These are phyloP conservation scores for Isurus oxyrinchus DNA, from an alignment of 2,113 vertebrate species.

Conservation along the genomic window DNA sequence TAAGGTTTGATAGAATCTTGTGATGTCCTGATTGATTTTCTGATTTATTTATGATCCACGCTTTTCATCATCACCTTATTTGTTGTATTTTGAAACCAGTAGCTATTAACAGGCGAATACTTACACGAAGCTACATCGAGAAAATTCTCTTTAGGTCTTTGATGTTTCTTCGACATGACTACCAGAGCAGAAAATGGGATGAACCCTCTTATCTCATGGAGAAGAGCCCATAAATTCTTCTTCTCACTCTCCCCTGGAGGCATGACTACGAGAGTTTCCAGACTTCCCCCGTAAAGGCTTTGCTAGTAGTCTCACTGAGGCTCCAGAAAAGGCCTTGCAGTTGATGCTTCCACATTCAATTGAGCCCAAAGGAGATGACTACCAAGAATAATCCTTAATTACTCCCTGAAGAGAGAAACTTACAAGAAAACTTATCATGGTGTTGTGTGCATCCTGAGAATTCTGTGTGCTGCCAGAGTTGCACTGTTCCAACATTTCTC, in stretches of 20 bases:
- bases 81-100: neutral
- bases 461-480: neutral
- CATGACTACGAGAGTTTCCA: no score
- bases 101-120: neutral
- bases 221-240: neutral
- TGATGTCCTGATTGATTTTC: neutral
- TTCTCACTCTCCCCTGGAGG: no score
- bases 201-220: neutral
- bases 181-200: neutral
- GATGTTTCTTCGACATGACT: neutral
- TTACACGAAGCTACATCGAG: neutral
- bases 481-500: neutral
- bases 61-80: neutral
- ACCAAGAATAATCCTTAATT: neutral
- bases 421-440: neutral
- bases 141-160: neutral
- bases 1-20: neutral
- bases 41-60: constrained; percentile 14
- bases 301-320: no score
- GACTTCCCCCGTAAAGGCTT: neutral
- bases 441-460: neutral
- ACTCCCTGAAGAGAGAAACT: neutral
- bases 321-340: neutral
- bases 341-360: neutral
- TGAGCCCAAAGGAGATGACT: neutral